These are phyloP conservation scores for Ochropleura plecta DNA, from an alignment of 2,888 invertebrate species.

Conservation along the genomic window DNA sequence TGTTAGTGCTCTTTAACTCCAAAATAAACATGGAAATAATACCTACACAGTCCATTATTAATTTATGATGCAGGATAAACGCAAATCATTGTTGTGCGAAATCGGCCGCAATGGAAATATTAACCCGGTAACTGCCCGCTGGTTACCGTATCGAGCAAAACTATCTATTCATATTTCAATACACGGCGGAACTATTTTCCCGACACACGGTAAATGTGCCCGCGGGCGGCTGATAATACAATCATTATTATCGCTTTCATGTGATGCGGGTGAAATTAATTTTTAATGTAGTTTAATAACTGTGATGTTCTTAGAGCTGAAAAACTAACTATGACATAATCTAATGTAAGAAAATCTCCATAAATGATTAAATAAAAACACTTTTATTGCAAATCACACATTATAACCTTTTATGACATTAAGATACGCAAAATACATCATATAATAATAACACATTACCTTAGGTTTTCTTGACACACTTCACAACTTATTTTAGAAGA, in stretches of 20 bases:
- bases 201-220: not conserved
- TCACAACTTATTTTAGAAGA: too few relatives aligned
- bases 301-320: not conserved
- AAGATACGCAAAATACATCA: too few relatives aligned
- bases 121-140: conserved; percentile 13
- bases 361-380: too few relatives aligned
- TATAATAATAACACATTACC: too few relatives aligned
- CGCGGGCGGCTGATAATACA: not conserved
- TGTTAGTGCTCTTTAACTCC: not conserved
- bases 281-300: not conserved
- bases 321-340: too few relatives aligned
- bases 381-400: too few relatives aligned
- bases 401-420: too few relatives aligned
- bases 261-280: conserved; percentile 1
- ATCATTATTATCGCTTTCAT: conserved; percentile 10
- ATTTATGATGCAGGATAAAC: not conserved
- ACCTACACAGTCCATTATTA: not conserved
- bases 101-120: conserved; percentile 35
- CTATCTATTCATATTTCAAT: conserved; percentile 22
- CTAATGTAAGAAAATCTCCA: too few relatives aligned
- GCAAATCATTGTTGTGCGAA: conserved; percentile 21
- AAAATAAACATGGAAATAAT: not conserved
- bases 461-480: too few relatives aligned
- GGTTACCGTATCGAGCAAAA: conserved; percentile 18
- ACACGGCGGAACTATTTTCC: conserved; percentile 9